Evolutionary conservation across 2,888 invertebrate species (phyloP).

Genomic region (Cremastinae sp.): DNA sequence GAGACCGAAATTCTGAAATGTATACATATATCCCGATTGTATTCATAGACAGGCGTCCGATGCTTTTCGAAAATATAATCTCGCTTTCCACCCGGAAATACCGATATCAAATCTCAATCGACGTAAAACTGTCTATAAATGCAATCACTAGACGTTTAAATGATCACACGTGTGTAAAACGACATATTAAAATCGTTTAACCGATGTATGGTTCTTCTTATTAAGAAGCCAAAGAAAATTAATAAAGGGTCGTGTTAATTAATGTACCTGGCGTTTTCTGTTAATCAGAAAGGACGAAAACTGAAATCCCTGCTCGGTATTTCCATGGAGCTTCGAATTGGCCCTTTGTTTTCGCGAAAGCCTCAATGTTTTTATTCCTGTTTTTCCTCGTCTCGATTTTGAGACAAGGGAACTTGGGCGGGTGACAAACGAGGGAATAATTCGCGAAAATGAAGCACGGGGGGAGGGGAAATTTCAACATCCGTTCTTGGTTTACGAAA

Average conservation of each 20-base stretch:
- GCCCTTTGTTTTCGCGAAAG: neutral
- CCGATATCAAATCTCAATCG: slow-evolving; percentile 30
- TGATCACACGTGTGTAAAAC: slow-evolving; percentile 41
- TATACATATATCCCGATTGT: slow-evolving; percentile 38
- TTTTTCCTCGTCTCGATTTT: neutral
- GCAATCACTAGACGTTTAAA: slow-evolving; percentile 42
- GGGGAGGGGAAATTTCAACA: slow-evolving; percentile 5
- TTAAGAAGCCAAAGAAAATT: slow-evolving; percentile 49
- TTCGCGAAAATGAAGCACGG: neutral
- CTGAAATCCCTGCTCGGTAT: no score
- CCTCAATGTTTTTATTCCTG: neutral
- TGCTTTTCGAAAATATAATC: slow-evolving; percentile 25
- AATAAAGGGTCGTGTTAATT: slow-evolving; percentile 3
- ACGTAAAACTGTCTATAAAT: slow-evolving; percentile 57
- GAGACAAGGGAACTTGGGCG: slow-evolving; percentile 3
- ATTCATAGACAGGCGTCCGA: slow-evolving; percentile 46
- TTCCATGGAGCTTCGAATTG: no score
- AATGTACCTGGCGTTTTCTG: neutral
- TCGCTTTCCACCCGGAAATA: neutral
- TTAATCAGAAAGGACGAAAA: no score
- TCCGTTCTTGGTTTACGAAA: neutral
- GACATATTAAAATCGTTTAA: slow-evolving; percentile 47
- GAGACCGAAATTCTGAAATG: slow-evolving; percentile 10
- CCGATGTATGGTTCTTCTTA: slow-evolving; percentile 49
- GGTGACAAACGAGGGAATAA: slow-evolving; percentile 6